These are phyloP conservation scores for Cheilosia variabilis DNA, from an alignment of 2,888 invertebrate genomes.

Conservation along the genomic window DNA sequence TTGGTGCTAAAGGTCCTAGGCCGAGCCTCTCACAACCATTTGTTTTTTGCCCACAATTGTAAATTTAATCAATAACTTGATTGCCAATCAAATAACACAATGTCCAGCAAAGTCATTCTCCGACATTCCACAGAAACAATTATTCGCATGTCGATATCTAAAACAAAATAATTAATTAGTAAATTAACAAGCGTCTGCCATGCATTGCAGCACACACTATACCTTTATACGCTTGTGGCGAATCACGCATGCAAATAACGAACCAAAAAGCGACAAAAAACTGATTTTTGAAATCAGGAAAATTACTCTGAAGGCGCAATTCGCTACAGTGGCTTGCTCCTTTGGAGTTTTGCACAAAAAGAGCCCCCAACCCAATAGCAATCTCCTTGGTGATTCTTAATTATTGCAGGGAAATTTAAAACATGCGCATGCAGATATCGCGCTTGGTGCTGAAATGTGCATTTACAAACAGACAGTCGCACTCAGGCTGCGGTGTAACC, in stretches of 20 bases:
- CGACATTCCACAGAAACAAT: conserved; percentile 76
- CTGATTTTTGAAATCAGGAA: conserved; percentile 43
- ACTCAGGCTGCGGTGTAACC: conserved; percentile 1
- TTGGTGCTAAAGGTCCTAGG: no score
- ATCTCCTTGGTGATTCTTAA: conserved; percentile 68
- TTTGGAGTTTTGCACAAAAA: conserved; percentile 12
- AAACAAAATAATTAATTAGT: conserved; percentile 83
- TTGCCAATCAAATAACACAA: conserved; percentile 2
- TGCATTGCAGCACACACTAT: conserved; percentile 68
- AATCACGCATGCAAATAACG: conserved; percentile 76
- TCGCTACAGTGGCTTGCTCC: neutral
- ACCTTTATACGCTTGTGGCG: conserved; percentile 7
- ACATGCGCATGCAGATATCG: conserved; percentile 80
- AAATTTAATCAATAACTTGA: neutral
- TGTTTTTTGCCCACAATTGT: no score
- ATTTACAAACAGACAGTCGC: conserved; percentile 53
- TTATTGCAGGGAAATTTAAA: conserved; percentile 65
- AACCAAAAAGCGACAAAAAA: conserved; percentile 45
- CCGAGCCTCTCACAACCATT: no score
- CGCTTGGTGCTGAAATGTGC: conserved; percentile 69
- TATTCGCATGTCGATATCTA: conserved; percentile 80
- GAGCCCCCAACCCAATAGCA: conserved; percentile 21
- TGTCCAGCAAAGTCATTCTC: neutral
- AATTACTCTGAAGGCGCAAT: conserved; percentile 17
- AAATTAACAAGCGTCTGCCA: conserved; percentile 82